Base-by-base conservation (phyloP, 2,888 invertebrate species). In the Agriopis leucophaearia region DNA sequence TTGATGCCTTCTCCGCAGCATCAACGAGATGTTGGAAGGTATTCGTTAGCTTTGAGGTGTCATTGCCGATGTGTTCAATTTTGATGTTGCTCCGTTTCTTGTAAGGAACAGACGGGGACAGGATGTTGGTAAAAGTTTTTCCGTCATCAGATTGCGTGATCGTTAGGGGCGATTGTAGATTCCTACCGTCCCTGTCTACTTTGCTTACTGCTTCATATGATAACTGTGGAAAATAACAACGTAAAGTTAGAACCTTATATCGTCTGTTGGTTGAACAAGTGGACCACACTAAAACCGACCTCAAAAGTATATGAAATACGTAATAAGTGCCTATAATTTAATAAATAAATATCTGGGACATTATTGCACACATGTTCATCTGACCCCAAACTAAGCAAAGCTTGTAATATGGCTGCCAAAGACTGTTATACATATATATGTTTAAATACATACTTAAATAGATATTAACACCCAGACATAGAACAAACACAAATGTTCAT, bases 191-290 rank as follows among this genome's bases (percentile, higher is more conserved):
- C 60, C 68, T 64, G 64, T 69, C 68, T 61, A 69, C 64, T 64
- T 69, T 69, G 60, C 60, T 60, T 64, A 69, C 10, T 69, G 68
- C 68, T 64, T 69, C 68, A 69, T 69, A 69, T 60, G 68, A 69
- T 69, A 69, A 69, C 68, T 69, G 68, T 50, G 55, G 54, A 59
- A 38, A 54, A 58, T 12, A 45, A 8, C 2, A 7, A 8, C 15
- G 15, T 15, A n/a, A n/a, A n/a, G 44, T 15, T 8, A 45, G 15
- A 45, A 45, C 15, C 38, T 15, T 45, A 0, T 44, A 44, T 4
- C 5, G 5, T 36, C 8, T 36, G 4, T 8, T 36, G 36, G 36
- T 8, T 36, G 5, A 36, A 8, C 8, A 6, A 8, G 36, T 36
- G 8, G 36, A 36, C n/a, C n/a, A n/a, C n/a, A n/a, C n/a, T n/a